Conservation (phyloP, 2,797 vertebrate species). For the Xenopus petersii region DNA sequence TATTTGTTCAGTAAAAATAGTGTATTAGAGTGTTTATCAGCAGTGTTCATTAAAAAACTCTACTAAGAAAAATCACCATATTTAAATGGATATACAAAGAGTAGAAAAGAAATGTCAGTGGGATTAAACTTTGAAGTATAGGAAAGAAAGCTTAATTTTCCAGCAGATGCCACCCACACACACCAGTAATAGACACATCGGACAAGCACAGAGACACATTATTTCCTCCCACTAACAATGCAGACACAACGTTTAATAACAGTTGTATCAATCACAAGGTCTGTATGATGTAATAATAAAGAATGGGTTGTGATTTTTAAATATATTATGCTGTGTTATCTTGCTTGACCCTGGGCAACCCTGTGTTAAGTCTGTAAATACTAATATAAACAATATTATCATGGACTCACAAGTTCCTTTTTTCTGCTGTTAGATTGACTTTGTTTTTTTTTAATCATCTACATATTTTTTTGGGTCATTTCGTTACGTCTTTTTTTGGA, state of each 20-base stretch:
- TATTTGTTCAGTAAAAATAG: too few relatives aligned
- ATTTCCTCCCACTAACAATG: conserved; percentile 49
- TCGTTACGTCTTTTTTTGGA: too few relatives aligned
- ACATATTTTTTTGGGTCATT: too few relatives aligned
- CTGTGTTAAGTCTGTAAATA: too few relatives aligned
- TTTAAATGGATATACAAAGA: neutral
- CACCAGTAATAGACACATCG: conserved; percentile 41
- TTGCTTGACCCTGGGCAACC: too few relatives aligned
- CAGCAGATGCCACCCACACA: conserved; percentile 44
- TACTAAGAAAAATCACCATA: conserved; percentile 2
- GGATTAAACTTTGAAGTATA: conserved; percentile 51
- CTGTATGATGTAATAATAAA: neutral
- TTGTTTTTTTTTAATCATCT: too few relatives aligned
- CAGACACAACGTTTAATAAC: neutral
- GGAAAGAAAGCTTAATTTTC: conserved; percentile 45
- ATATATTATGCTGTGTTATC: too few relatives aligned
- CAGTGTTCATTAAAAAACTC: neutral
- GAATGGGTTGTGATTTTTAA: too few relatives aligned
- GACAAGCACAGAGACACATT: conserved; percentile 34
- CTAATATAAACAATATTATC: too few relatives aligned
- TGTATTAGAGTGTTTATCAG: too few relatives aligned
- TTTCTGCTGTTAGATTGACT: too few relatives aligned
- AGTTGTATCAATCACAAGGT: neutral
- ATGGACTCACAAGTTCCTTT: too few relatives aligned
- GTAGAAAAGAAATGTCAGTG: conserved; percentile 15